Conservation (phyloP, 2,797 vertebrate species). For the Coregonus suidteri region DNA sequence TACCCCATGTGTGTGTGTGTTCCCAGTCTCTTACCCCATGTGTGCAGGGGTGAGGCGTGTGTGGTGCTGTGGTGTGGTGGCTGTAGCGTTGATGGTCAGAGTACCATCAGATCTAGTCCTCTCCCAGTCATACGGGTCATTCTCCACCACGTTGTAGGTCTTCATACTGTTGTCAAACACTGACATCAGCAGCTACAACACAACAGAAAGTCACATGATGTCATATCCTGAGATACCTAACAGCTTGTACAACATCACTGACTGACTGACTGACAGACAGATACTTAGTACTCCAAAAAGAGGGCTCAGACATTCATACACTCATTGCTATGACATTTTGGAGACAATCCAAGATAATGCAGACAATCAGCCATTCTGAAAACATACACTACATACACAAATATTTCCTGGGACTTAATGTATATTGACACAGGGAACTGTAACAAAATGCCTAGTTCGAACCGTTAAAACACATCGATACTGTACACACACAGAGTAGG, state of each 20-base stretch:
- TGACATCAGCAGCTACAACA: constrained; percentile 89
- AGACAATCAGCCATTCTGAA: not conserved
- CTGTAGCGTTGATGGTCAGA: constrained; percentile 84
- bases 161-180: constrained; percentile 98
- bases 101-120: constrained; percentile 87
- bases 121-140: constrained; percentile 98
- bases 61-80: constrained; percentile 91
- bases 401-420: not conserved
- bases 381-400: not conserved
- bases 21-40: constrained; percentile 81
- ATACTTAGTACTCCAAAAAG: not conserved
- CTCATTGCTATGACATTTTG: not conserved
- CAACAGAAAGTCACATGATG: constrained; percentile 1
- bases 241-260: not conserved
- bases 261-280: too few relatives aligned
- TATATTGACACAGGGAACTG: not conserved
- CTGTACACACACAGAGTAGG: not conserved
- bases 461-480: not conserved
- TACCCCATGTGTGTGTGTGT: too few relatives aligned
- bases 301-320: not conserved
- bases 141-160: constrained; percentile 91
- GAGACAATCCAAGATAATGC: not conserved
- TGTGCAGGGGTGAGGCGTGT: constrained; percentile 94
- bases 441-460: too few relatives aligned
- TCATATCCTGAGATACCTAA: not conserved